phyloP scores from a whole-genome alignment of 37 sponge, comb jelly and placozoan genomes.

The Amphimedon queenslandica region DNA sequence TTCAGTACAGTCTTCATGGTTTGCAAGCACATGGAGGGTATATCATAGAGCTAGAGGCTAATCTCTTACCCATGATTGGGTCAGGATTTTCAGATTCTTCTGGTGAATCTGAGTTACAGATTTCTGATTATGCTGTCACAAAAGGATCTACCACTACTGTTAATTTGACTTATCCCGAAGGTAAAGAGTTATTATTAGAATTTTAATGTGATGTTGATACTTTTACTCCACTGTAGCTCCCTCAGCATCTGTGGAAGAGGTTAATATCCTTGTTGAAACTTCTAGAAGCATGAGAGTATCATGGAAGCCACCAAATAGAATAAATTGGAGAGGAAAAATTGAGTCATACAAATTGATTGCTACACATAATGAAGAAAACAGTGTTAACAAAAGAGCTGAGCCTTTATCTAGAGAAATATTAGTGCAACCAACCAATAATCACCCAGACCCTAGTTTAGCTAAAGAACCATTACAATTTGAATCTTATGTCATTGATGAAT shows the following conservation, averaged over 20 bases:
- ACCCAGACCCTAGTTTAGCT: conserved; percentile 7
- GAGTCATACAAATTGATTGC: background rate
- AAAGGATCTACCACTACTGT: background rate
- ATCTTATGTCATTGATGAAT: background rate
- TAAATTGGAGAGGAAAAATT: background rate
- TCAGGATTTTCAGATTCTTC: background rate
- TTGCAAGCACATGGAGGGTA: conserved; percentile 1
- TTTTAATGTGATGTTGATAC: background rate
- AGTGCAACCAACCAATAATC: background rate
- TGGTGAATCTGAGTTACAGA: background rate
- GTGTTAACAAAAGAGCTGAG: background rate
- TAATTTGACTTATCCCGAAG: background rate
- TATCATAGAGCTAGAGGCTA: background rate
- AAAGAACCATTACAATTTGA: background rate
- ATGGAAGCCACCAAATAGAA: background rate
- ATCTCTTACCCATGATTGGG: background rate
- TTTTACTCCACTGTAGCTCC: conserved; percentile 3
- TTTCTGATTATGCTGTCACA: background rate
- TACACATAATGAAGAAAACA: background rate
- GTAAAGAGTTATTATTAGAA: background rate
- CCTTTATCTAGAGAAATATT: background rate
- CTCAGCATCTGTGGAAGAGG: background rate
- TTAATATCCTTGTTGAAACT: background rate
- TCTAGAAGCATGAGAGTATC: conserved; percentile 4
- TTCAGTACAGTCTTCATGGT: background rate